A percentile compares a stretch with the other conserved stretches of the same genome.
Conservation (phyloP, 30 jellyfish, hydroid and myxozoan genomes). For the Chironex yamaguchii region DNA sequence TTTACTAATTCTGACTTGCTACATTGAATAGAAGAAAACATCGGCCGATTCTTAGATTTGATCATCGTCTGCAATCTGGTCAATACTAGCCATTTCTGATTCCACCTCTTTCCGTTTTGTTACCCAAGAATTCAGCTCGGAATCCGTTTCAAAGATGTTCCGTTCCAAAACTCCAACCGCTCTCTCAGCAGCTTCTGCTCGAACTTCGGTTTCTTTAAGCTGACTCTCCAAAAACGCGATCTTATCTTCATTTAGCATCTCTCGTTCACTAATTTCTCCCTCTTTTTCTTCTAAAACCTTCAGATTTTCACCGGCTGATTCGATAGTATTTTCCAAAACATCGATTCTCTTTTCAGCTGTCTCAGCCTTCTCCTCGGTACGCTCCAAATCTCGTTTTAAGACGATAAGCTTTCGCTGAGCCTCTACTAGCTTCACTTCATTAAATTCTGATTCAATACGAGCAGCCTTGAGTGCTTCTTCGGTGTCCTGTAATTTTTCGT, state of each 20-base stretch:
- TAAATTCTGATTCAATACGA: neutral
- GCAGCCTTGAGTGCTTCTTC: constrained; percentile 82
- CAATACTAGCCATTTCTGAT: constrained; percentile 71
- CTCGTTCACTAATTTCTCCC: constrained; percentile 73
- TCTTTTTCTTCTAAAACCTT: constrained; percentile 86
- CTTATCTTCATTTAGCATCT: constrained; percentile 86
- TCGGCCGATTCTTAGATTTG: too few relatives aligned
- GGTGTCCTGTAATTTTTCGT: constrained; percentile 80
- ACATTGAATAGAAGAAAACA: too few relatives aligned
- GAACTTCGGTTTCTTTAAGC: constrained; percentile 86
- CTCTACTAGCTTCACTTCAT: neutral
- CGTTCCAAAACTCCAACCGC: constrained; percentile 71
- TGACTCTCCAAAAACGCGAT: constrained; percentile 76
- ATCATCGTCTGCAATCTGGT: too few relatives aligned
- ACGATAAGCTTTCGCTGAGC: constrained; percentile 68
- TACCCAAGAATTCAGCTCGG: constrained; percentile 77
- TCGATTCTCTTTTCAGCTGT: constrained; percentile 74
- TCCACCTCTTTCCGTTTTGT: constrained; percentile 72
- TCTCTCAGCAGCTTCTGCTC: constrained; percentile 94
- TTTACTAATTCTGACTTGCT: too few relatives aligned
- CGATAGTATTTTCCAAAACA: constrained; percentile 75
- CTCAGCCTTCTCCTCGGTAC: constrained; percentile 66
- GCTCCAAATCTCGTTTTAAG: constrained; percentile 75
- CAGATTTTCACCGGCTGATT: constrained; percentile 79
- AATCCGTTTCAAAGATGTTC: constrained; percentile 69